phyloP scores from a whole-genome alignment of 2,888 invertebrate species.

The Lasioglossum marginatum region DNA sequence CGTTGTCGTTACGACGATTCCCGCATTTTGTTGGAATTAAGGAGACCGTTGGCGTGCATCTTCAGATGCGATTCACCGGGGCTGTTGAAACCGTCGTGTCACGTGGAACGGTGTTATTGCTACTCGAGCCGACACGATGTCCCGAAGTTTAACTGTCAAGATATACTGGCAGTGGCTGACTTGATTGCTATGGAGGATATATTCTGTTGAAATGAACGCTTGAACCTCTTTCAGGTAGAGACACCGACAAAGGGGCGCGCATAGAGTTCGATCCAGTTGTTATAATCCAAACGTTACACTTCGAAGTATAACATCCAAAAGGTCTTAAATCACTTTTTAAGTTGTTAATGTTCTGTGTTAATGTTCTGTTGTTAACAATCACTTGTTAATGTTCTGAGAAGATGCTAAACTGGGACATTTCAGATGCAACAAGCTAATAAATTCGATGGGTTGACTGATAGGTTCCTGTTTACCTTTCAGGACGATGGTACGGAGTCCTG shows the following conservation, averaged over 20 bases:
- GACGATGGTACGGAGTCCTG: constrained; percentile 86
- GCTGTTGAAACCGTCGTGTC: background rate
- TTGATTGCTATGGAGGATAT: background rate
- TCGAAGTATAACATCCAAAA: too few relatives aligned
- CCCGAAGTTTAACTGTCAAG: constrained; percentile 4
- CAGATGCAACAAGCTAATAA: background rate
- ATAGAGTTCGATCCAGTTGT: too few relatives aligned
- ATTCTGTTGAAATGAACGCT: background rate
- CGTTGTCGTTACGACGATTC: constrained; percentile 27
- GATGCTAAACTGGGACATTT: background rate
- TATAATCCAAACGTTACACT: too few relatives aligned
- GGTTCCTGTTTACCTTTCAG: constrained; percentile 81
- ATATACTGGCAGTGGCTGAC: background rate
- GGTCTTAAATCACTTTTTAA: too few relatives aligned
- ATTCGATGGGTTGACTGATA: constrained; percentile 4
- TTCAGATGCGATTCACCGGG: background rate
- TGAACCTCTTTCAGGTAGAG: background rate
- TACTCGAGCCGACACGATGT: background rate
- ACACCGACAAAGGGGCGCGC: background rate
- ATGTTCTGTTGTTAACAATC: too few relatives aligned
- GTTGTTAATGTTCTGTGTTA: too few relatives aligned
- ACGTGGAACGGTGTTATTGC: background rate
- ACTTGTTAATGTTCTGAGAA: too few relatives aligned
- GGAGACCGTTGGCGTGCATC: background rate
- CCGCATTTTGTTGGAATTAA: constrained; percentile 12